phyloP scores from a whole-genome alignment of 2,113 vertebrate genomes.

The Eolophus roseicapilla region DNA sequence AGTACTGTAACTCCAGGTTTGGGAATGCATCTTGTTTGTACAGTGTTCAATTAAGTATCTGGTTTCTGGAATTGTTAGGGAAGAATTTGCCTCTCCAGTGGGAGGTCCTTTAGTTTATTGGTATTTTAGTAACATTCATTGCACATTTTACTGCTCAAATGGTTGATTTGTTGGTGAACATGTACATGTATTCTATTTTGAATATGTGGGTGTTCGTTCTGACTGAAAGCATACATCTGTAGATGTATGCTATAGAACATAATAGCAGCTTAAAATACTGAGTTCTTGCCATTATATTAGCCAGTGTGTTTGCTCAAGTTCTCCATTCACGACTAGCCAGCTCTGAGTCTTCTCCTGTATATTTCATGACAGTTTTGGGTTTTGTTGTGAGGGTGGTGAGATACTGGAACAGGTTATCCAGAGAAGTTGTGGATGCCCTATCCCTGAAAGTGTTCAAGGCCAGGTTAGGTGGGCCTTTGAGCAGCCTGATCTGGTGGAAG shows the following conservation, averaged over 20 bases:
- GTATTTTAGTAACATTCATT: not conserved
- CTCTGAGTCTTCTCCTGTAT: not conserved
- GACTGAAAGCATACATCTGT: not conserved
- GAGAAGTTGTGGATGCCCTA: not conserved
- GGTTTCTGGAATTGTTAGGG: not conserved
- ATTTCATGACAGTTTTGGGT: not conserved
- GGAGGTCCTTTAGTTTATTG: not conserved
- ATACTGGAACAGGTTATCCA: not conserved
- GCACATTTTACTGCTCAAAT: not conserved
- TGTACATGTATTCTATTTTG: not conserved
- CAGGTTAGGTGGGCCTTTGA: not conserved
- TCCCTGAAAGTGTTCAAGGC: not conserved
- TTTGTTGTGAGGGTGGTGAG: not conserved
- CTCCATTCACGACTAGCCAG: not conserved
- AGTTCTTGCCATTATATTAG: not conserved
- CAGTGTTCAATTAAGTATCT: not conserved
- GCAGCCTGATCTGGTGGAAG: not conserved
- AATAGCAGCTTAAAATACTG: not conserved
- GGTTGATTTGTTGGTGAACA: not conserved
- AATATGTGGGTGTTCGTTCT: not conserved
- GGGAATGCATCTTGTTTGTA: not conserved
- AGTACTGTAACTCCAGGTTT: not conserved
- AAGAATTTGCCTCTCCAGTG: not conserved
- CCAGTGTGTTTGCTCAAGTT: not conserved
- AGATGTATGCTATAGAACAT: not conserved